Evolutionary conservation across 2,888 invertebrate species (phyloP).

Genomic region (Pseudococcus longispinus): DNA sequence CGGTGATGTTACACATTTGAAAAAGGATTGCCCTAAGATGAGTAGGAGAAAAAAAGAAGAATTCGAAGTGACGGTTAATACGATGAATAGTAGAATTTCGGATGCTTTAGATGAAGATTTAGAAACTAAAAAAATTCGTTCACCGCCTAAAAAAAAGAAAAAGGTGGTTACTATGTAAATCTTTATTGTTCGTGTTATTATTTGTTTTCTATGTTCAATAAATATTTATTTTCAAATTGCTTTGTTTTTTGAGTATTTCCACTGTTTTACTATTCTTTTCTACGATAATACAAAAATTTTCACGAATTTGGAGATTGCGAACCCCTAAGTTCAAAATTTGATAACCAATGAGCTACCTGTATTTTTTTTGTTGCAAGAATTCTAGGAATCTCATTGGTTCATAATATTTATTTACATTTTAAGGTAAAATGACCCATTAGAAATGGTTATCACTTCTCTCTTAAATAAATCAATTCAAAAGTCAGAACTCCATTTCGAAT

Average conservation of each 20-base stretch:
- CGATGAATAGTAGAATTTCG: conserved; percentile 64
- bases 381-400: not conserved
- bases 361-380: too few species aligned
- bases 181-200: not conserved
- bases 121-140: not conserved
- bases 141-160: conserved; percentile 35
- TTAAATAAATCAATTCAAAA: too few species aligned
- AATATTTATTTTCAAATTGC: not conserved
- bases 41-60: conserved; percentile 64
- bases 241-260: not conserved
- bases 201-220: conserved; percentile 17
- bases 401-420: not conserved
- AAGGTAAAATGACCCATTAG: not conserved
- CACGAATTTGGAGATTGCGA: too few species aligned
- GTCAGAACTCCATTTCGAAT: too few species aligned
- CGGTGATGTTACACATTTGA: conserved; percentile 84
- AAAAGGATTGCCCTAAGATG: conserved; percentile 78
- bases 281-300: too few species aligned
- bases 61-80: conserved; percentile 65
- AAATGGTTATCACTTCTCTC: not conserved
- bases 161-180: conserved; percentile 52
- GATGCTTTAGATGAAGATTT: conserved; percentile 64
- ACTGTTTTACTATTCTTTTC: too few species aligned
- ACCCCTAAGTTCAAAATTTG: too few species aligned
- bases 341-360: too few species aligned